Evolutionary conservation across 2,888 invertebrate species (phyloP).

Genomic region (Spodoptera picta): DNA sequence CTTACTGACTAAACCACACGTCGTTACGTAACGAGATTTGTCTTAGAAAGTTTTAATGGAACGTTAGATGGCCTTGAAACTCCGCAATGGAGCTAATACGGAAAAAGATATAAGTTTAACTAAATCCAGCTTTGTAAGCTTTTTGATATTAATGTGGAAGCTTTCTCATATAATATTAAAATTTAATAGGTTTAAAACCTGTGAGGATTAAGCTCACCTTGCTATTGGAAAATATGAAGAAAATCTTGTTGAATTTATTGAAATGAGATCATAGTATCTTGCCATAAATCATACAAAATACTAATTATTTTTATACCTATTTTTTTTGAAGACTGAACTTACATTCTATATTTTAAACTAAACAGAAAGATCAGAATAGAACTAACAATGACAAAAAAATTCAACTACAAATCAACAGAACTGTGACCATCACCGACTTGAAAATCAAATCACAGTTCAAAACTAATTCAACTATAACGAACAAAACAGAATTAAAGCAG

Average conservation of each 20-base stretch:
- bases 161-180: conserved; percentile 20
- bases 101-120: conserved; percentile 17
- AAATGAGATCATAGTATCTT: no score
- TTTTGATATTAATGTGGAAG: conserved; percentile 15
- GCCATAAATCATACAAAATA: no score
- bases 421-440: no score
- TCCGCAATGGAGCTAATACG: conserved; percentile 17
- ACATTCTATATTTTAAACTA: no score
- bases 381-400: no score
- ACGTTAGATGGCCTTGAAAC: conserved; percentile 19
- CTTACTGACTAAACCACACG: conserved; percentile 19
- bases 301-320: no score
- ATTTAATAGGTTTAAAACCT: conserved; percentile 1
- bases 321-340: no score
- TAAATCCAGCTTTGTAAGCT: conserved; percentile 16
- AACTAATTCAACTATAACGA: conserved; percentile 1
- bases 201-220: conserved; percentile 14
- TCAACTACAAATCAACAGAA: no score
- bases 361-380: no score
- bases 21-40: conserved; percentile 1
- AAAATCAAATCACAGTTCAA: background rate
- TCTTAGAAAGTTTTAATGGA: conserved; percentile 26
- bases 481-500: conserved; percentile 33
- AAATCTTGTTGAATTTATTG: background rate
- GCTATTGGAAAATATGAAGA: conserved; percentile 2